Evolutionary conservation across 2,797 vertebrate genomes (phyloP).

Genomic region (Helicolenus hilgendorfi): DNA sequence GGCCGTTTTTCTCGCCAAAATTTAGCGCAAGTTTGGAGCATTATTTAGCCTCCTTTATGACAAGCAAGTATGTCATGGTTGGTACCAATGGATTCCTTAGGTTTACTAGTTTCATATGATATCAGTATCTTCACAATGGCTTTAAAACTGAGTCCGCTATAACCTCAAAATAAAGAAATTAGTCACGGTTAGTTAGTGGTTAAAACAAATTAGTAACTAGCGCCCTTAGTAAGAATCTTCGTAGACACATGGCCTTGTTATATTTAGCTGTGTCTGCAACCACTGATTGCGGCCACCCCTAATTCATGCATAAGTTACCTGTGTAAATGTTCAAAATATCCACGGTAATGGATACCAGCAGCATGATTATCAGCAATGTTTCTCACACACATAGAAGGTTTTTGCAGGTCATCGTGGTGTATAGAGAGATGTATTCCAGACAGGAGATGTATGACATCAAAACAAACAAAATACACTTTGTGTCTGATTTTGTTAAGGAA

Average conservation of each 20-base stretch:
- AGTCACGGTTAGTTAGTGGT: too few species aligned
- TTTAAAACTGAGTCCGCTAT: too few species aligned
- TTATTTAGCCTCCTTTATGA: too few species aligned
- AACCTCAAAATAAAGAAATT: too few species aligned
- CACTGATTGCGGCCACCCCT: background rate
- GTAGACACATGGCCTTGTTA: background rate
- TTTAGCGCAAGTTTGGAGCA: too few species aligned
- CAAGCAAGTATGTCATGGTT: too few species aligned
- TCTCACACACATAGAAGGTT: background rate
- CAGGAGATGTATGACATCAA: background rate
- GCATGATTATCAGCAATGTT: background rate
- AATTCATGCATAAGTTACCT: background rate
- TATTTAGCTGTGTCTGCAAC: background rate
- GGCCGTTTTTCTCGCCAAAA: too few species aligned
- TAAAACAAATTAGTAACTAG: too few species aligned
- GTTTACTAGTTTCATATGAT: too few species aligned
- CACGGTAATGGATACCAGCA: background rate
- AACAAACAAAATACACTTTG: background rate
- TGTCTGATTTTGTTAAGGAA: background rate
- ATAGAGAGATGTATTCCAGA: background rate
- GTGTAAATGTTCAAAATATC: background rate
- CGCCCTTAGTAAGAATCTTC: background rate
- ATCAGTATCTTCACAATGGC: accelerated
- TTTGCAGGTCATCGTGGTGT: background rate
- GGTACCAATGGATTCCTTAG: too few species aligned